phyloP scores from a whole-genome alignment of 2,888 invertebrate genomes.

The Dione juno region DNA sequence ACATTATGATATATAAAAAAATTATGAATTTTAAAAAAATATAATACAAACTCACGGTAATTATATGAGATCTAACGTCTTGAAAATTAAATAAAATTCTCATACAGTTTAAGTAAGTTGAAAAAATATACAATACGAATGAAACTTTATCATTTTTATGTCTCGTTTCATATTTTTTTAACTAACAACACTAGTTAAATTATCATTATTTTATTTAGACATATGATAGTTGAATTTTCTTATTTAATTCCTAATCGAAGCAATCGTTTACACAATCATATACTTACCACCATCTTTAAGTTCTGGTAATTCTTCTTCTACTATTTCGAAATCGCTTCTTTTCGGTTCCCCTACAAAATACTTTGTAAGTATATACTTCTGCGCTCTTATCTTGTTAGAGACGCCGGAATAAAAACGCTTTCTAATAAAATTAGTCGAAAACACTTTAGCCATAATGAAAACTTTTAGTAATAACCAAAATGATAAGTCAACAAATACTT shows the following conservation, averaged over 20 bases:
- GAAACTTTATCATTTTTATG: too few relatives aligned
- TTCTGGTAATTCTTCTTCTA: constrained; percentile 86
- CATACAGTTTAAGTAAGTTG: too few relatives aligned
- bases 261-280: constrained; percentile 1
- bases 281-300: constrained; percentile 87
- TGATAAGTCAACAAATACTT: not conserved
- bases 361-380: constrained; percentile 86
- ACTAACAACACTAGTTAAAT: not conserved
- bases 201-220: not conserved
- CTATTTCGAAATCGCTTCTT: constrained; percentile 85
- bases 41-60: not conserved
- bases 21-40: not conserved
- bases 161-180: constrained; percentile 1
- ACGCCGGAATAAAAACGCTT: constrained; percentile 63
- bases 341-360: constrained; percentile 87
- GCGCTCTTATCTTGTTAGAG: constrained; percentile 74
- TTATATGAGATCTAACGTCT: too few relatives aligned
- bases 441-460: constrained; percentile 39
- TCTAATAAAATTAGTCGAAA: constrained; percentile 37
- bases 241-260: too few relatives aligned
- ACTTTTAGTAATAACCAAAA: not conserved
- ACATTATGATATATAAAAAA: not conserved
- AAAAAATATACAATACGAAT: too few relatives aligned
- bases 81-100: too few relatives aligned
- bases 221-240: too few relatives aligned